A percentile compares a stretch with the other conserved stretches of the same genome.
These are phyloP conservation scores for Lynx canadensis DNA, from an alignment of 2,113 vertebrate species.

Conservation along the genomic window DNA sequence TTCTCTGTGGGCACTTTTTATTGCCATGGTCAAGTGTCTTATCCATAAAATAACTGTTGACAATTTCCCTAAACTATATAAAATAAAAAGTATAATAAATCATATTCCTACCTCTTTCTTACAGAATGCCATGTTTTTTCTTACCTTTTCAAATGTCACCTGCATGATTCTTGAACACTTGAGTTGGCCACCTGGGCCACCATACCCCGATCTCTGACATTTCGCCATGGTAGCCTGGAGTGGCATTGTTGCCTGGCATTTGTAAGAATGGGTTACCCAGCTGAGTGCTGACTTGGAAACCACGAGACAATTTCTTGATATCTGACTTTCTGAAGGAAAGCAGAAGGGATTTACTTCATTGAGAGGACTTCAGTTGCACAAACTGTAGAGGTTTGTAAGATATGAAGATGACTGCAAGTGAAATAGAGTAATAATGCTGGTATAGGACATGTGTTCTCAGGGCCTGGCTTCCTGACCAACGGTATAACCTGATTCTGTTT, in stretches of 20 bases:
- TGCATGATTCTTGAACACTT: not conserved
- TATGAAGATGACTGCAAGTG: not conserved
- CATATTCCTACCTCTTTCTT: not conserved
- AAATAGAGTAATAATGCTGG: not conserved
- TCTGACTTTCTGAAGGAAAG: not conserved
- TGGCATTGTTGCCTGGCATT: not conserved
- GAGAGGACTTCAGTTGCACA: not conserved
- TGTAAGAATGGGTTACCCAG: not conserved
- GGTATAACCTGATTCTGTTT: not conserved
- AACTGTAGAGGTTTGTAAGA: not conserved
- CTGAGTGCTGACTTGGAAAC: not conserved
- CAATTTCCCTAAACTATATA: not conserved
- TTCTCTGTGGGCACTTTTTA: not conserved
- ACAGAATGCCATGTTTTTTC: not conserved
- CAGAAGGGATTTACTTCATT: not conserved
- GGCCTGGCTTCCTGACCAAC: not conserved
- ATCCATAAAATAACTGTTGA: slow-evolving; percentile 14
- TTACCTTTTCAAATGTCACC: not conserved
- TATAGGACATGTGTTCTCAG: not conserved
- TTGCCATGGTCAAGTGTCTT: not conserved
- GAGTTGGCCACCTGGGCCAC: not conserved
- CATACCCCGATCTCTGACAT: not conserved
- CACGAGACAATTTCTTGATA: not conserved
- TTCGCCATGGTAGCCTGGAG: not conserved
- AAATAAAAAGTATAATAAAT: not conserved